Base-by-base conservation (phyloP, 2,888 invertebrate species). In the Idaea straminata region DNA sequence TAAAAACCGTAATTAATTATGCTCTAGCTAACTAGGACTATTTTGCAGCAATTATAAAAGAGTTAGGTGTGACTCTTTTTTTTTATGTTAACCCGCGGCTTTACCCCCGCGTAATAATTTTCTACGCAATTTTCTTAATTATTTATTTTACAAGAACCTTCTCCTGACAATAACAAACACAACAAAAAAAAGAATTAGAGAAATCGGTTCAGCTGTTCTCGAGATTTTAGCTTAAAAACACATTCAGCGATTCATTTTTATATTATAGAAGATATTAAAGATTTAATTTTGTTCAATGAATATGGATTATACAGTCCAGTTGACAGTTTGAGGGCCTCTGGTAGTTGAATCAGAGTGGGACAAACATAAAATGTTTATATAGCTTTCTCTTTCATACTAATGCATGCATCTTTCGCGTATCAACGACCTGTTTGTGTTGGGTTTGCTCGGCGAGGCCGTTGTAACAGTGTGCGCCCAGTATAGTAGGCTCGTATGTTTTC, bases 401-500 rank as follows among this genome's bases (percentile, higher is more conserved):
- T 80, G 84, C 79, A 78, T 81, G 83, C 81, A 81, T 80, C 78
- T 75, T 79, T 79, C 79, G 82, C 83, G 90, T 88, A 87, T 87
- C 91, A 91, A 89, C 89, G 91, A 91, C 91, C 91, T 87, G 85
- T 80, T 81, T 82, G 83, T 78, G 83, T 83, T 83, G 82, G 83
- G 79, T 83, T 83, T 82, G 81, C 79, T 79, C 79, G 74, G 81
- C 75, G 83, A 80, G 83, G 77, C 81, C 83, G 84, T 86, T 83
- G 87, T 84, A 86, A 84, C 82, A 82, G 78, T 80, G 78, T 75
- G 82, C 79, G 82, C 79, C 74, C 77, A 77, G 76, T 77, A 83
- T 82, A 83, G 83, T 83, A 85, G 10, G 10, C 47, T 47, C 47
- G 47, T 84, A 84, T 86, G 85, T 87, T 87, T 87, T 84, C 81